These are phyloP conservation scores for Muscicapa adusta DNA, from an alignment of 2,113 vertebrate genomes.

Conservation along the genomic window DNA sequence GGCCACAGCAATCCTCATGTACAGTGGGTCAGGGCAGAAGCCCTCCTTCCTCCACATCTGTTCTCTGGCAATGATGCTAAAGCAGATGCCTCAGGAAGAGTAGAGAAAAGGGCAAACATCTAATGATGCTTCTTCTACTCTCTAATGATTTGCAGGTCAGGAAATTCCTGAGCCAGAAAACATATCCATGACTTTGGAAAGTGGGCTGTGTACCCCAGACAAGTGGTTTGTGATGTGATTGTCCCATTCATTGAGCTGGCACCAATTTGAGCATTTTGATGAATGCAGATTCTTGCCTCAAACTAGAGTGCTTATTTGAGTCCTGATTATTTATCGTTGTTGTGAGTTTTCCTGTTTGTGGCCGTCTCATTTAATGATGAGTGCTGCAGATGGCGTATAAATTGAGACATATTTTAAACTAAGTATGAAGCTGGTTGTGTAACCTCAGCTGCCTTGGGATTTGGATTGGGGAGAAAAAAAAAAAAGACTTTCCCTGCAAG, in stretches of 20 bases:
- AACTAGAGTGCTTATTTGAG: slow-evolving; percentile 20
- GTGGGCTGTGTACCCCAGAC: slow-evolving; percentile 6
- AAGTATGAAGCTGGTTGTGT: slow-evolving; percentile 48
- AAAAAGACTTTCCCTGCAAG: slow-evolving; percentile 31
- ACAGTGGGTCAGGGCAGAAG: not conserved
- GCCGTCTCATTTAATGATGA: slow-evolving; percentile 27
- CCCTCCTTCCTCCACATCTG: not conserved
- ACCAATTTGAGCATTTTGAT: slow-evolving; percentile 27
- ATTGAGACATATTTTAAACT: slow-evolving; percentile 62
- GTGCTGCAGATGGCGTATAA: slow-evolving; percentile 51
- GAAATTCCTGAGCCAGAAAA: slow-evolving; percentile 35
- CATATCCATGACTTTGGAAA: not conserved
- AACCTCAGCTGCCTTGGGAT: slow-evolving; percentile 57
- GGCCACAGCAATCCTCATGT: not conserved
- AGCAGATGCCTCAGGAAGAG: not conserved
- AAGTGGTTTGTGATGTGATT: slow-evolving; percentile 27
- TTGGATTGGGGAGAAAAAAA: not conserved
- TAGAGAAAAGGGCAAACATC: not conserved
- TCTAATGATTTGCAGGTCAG: not conserved
- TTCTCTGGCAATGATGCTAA: not conserved
- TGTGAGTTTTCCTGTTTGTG: slow-evolving; percentile 54
- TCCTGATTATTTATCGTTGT: slow-evolving; percentile 28
- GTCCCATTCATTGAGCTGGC: slow-evolving; percentile 38
- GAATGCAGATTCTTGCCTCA: slow-evolving; percentile 22
- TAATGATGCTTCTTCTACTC: not conserved